phyloP scores from a whole-genome alignment of 2,113 vertebrate species.

The Melospiza melodia region DNA sequence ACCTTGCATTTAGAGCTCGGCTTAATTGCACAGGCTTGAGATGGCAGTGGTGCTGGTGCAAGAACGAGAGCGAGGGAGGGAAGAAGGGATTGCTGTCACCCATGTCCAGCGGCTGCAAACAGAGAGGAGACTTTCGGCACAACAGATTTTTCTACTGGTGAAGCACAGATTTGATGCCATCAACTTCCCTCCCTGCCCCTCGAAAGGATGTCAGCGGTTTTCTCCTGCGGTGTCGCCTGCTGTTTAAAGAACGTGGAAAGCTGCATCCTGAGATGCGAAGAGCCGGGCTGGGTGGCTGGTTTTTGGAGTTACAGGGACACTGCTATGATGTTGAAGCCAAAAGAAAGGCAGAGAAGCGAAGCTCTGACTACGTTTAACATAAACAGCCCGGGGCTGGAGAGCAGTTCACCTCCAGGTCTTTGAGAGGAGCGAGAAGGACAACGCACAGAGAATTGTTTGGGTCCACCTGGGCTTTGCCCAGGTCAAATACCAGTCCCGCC shows the following conservation, averaged over 20 bases:
- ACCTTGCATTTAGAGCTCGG: not conserved
- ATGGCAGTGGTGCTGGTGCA: not conserved
- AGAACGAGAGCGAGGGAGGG: not conserved
- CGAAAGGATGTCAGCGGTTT: conserved; percentile 33
- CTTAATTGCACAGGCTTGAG: not conserved
- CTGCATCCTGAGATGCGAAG: conserved; percentile 49
- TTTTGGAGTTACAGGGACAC: not conserved
- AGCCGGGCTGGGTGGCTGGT: not conserved
- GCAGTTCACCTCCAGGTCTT: conserved; percentile 86
- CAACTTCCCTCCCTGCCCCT: not conserved
- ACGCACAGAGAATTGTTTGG: conserved; percentile 61
- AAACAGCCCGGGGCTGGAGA: conserved; percentile 81
- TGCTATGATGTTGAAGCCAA: conserved; percentile 62
- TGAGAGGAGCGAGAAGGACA: conserved; percentile 74
- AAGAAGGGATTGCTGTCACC: not conserved
- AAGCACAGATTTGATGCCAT: not conserved
- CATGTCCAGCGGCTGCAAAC: not conserved
- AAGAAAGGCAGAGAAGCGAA: conserved; percentile 74
- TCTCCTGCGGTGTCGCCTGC: not conserved
- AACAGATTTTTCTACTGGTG: not conserved
- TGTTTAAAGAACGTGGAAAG: conserved; percentile 21
- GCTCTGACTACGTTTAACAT: conserved; percentile 69
- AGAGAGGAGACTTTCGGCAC: not conserved
- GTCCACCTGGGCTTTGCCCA: conserved; percentile 70
- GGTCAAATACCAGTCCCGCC: conserved; percentile 6